Percentiles rank a stretch among this genome's conserved stretches.
phyloP scores from a whole-genome alignment of 2,797 vertebrate genomes.

The Gallinago solitaria region DNA sequence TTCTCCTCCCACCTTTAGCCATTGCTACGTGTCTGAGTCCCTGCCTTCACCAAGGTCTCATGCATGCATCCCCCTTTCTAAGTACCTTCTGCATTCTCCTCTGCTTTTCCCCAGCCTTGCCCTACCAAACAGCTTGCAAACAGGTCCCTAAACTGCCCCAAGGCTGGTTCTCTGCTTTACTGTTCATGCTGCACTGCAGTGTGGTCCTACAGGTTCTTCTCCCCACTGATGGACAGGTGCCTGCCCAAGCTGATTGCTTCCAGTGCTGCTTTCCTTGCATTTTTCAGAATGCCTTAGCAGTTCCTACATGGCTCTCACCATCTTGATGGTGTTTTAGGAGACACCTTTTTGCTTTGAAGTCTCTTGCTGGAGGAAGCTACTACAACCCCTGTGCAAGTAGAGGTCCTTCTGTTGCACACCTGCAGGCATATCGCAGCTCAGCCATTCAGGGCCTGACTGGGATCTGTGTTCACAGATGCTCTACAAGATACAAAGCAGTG shows the following conservation, averaged over 20 bases:
- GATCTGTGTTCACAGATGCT: background rate
- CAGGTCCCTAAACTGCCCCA: background rate
- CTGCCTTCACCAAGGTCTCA: background rate
- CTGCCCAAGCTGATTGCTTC: background rate
- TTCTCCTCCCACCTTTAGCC: background rate
- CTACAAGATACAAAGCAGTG: background rate
- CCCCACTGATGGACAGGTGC: background rate
- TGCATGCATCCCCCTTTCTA: background rate
- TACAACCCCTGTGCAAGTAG: background rate
- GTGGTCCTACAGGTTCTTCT: background rate
- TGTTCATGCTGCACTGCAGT: background rate
- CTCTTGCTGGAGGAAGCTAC: background rate
- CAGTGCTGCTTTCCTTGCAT: background rate
- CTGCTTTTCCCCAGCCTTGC: background rate
- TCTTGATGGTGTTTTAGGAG: background rate
- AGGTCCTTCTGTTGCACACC: background rate
- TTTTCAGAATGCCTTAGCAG: background rate
- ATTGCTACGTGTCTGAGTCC: background rate
- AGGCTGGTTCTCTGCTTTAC: background rate
- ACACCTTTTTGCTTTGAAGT: background rate
- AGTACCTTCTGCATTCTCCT: background rate
- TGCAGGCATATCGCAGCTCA: background rate
- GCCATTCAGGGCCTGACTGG: background rate
- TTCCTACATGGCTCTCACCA: fast-evolving
- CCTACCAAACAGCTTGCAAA: background rate